Evolutionary conservation across 2,797 vertebrate species (phyloP).

Genomic region (Tamandua tetradactyla): DNA sequence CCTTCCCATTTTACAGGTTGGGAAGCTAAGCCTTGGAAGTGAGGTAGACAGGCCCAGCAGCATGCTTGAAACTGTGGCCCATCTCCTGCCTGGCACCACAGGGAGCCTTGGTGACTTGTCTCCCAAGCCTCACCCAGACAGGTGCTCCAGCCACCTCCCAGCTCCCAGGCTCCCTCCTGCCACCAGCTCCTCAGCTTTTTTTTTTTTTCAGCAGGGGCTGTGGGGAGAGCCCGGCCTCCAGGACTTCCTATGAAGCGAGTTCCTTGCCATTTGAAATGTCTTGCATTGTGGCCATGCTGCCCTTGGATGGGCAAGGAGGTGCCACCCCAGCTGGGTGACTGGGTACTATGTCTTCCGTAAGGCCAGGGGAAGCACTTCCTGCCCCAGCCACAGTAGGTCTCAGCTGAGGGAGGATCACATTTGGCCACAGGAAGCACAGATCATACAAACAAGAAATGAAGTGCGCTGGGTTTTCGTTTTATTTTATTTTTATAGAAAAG

Average conservation of each 20-base stretch:
- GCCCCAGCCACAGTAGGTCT: not conserved
- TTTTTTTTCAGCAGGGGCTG: conserved; percentile 12
- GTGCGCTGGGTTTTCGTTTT: not conserved
- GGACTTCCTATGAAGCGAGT: conserved; percentile 61
- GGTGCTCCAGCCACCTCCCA: not conserved
- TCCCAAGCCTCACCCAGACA: too few species aligned
- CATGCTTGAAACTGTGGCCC: too few species aligned
- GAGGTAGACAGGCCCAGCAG: not conserved
- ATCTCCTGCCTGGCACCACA: not conserved
- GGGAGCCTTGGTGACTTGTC: too few species aligned
- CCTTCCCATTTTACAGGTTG: too few species aligned
- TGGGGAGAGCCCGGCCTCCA: conserved; percentile 49
- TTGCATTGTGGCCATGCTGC: not conserved
- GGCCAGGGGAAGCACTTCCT: conserved; percentile 70
- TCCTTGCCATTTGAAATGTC: conserved; percentile 65
- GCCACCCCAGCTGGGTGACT: not conserved
- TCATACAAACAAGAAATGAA: not conserved
- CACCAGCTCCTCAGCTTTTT: conserved; percentile 66
- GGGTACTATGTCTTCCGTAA: conserved; percentile 46
- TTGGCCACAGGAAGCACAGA: not conserved
- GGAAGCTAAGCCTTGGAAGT: not conserved
- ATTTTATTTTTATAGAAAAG: not conserved
- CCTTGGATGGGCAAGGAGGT: not conserved
- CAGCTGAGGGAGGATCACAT: not conserved
- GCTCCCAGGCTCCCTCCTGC: conserved; percentile 19